Conservation (phyloP, 92 coral and sea anemone species). For the Epizoanthus illoricatus region DNA sequence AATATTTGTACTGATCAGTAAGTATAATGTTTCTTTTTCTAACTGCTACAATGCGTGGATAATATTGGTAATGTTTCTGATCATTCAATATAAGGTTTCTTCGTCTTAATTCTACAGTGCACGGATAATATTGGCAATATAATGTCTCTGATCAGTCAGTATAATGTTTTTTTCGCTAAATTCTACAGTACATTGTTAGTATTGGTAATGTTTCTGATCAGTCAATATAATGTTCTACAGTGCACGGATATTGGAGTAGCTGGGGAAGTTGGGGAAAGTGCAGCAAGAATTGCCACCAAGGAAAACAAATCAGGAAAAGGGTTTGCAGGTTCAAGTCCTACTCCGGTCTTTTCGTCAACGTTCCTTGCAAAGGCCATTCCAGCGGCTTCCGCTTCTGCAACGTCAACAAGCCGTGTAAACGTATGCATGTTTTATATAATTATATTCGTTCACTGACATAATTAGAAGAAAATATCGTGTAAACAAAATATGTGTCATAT, state of each 20-base stretch:
- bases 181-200: too few species aligned
- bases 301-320: conserved; percentile 24
- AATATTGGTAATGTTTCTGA: background rate
- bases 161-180: too few species aligned
- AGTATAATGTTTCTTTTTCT: too few species aligned
- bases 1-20: background rate
- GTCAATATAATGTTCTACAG: background rate
- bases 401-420: conserved; percentile 12
- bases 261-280: conserved; percentile 35
- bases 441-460: background rate
- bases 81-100: too few species aligned
- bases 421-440: conserved; percentile 1
- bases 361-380: conserved; percentile 31
- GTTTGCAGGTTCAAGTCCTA: conserved; percentile 16
- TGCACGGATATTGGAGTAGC: conserved; percentile 15
- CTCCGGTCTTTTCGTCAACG: conserved; percentile 24
- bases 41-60: background rate
- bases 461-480: too few species aligned
- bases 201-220: too few species aligned
- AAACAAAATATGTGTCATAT: background rate
- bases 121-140: too few species aligned
- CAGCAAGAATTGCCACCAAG: conserved; percentile 30
- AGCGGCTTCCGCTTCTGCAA: conserved; percentile 22
- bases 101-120: too few species aligned
- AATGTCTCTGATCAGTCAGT: too few species aligned